These are phyloP conservation scores for Drosophila borborema DNA, from an alignment of 2,888 invertebrate species.

Conservation along the genomic window DNA sequence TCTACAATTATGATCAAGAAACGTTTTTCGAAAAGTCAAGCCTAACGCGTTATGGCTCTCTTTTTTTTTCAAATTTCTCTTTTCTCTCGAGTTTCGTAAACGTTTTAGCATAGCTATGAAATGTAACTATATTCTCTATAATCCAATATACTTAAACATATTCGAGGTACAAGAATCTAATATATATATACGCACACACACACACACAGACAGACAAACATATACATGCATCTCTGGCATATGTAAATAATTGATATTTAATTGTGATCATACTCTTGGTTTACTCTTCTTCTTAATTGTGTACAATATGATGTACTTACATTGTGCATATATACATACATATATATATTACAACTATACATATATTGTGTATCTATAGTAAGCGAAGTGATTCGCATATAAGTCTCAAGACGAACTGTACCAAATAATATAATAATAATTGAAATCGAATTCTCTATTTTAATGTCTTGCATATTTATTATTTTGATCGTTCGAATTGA, in stretches of 20 bases:
- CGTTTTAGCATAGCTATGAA: neutral
- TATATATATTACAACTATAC: neutral
- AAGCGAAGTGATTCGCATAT: slow-evolving; percentile 3
- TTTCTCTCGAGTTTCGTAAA: slow-evolving; percentile 1
- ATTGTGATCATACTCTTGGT: slow-evolving; percentile 13
- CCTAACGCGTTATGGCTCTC: neutral
- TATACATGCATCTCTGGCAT: slow-evolving; percentile 29
- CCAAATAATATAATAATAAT: slow-evolving; percentile 22
- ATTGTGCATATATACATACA: slow-evolving; percentile 26
- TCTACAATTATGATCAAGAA: neutral
- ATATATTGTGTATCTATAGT: slow-evolving; percentile 19
- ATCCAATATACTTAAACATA: neutral
- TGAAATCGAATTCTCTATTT: slow-evolving; percentile 7
- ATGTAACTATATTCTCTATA: neutral
- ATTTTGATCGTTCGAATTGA: slow-evolving; percentile 4
- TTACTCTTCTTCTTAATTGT: slow-evolving; percentile 7
- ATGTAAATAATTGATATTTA: slow-evolving; percentile 31
- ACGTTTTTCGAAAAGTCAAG: neutral
- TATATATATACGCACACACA: neutral
- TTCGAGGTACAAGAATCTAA: neutral
- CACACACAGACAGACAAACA: slow-evolving; percentile 18
- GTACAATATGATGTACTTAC: slow-evolving; percentile 10
- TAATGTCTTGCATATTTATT: slow-evolving; percentile 34
- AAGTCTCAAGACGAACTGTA: slow-evolving; percentile 8
- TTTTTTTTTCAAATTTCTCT: neutral